A percentile compares a stretch with the other conserved stretches of the same genome.
Conservation (phyloP, 2,888 invertebrate species). For the Sinopyrophorus schimmeli region DNA sequence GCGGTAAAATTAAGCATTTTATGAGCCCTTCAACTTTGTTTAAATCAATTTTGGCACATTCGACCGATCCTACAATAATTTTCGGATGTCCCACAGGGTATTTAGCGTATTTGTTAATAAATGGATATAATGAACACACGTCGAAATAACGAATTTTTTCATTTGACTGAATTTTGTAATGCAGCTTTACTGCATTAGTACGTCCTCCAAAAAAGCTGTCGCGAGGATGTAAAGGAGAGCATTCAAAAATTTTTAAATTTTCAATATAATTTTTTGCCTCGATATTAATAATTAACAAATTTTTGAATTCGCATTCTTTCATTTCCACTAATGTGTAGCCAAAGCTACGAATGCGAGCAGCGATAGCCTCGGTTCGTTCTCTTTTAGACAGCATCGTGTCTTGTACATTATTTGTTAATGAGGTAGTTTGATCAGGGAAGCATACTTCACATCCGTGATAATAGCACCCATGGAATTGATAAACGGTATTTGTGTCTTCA, state of each 20-base stretch:
- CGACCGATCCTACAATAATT: too few species aligned
- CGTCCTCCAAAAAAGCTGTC: conserved; percentile 42
- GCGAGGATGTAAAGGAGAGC: neutral
- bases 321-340: too few species aligned
- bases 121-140: conserved; percentile 43
- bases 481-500: conserved; percentile 1
- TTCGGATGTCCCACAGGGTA: conserved; percentile 44
- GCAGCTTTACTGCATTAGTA: conserved; percentile 34
- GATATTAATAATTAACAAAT: too few species aligned
- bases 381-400: too few species aligned
- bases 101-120: conserved; percentile 39
- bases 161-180: conserved; percentile 35
- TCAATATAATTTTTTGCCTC: too few species aligned
- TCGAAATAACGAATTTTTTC: conserved; percentile 38
- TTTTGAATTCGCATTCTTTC: too few species aligned
- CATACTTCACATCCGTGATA: conserved; percentile 7
- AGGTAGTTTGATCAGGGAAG: neutral
- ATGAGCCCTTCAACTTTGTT: too few species aligned
- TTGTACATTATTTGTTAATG: neutral
- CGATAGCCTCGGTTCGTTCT: too few species aligned
- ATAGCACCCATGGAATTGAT: conserved; percentile 14
- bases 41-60: too few species aligned
- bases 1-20: conserved; percentile 6
- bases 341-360: too few species aligned
- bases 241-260: too few species aligned